Evolutionary conservation across 2,888 invertebrate species (phyloP), one percentile per base, ranked within the genome.

Genomic region (Euphydryas editha): DNA sequence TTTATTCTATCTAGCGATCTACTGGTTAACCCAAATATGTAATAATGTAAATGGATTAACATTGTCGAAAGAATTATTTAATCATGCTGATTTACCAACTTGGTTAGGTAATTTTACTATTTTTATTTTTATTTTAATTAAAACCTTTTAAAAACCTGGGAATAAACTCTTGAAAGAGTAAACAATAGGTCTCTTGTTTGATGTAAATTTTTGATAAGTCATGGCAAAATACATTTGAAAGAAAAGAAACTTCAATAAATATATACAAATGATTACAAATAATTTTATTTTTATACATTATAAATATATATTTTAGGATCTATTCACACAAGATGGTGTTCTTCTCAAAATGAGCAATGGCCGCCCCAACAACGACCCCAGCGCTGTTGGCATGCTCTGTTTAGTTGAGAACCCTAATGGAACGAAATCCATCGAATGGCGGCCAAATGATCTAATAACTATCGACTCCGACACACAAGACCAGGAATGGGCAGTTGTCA

Each of bases 401-500:
- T 94, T 96, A 59, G 94, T 95, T 1, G 94, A 95, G 88, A 94
- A 94, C 77, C 87, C 93, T 62, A 86, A 93, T 61, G 86, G 86
- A 74, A 93, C 93, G n/a, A 94, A 94, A 70, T 95, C 93, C 73
- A 94, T 98, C 62, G 97, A 97, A 84, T 98, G 97, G 98, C 95
- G 96, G 80, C 96, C 96, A 0, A 95, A 95, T 69, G 97, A 97
- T 81, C 92, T 96, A 72, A 96, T 95, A 55, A 94, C 97, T 15
- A 93, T 94, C 10, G 96, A 96, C 74, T 95, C 95, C 0, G 96
- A 96, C 73, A 94, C 94, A 1, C 96, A 96, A 77, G 96, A 96
- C 79, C 96, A 96, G 78, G 97, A 97, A 79, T 97, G 97, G 97
- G 96, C 97, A 0, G 93, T 97, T 65, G 97, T 97, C 18, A 96